Evolutionary conservation across 2,888 invertebrate species (phyloP).

Genomic region (Carterocephalus palaemon): DNA sequence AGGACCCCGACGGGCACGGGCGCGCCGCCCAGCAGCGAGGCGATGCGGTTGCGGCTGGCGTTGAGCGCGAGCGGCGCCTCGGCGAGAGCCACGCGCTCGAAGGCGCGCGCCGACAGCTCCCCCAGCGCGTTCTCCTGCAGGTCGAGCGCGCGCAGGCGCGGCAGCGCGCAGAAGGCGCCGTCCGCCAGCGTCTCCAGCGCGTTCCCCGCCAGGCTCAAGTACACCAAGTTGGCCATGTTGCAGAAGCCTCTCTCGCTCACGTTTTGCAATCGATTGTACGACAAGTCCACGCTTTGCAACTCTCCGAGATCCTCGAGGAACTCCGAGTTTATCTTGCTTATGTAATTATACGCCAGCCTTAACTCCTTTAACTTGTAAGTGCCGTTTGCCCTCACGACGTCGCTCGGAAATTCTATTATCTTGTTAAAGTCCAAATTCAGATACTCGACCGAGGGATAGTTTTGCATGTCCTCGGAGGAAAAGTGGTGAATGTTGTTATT

Average conservation of each 20-base stretch:
- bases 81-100: slow-evolving; percentile 80
- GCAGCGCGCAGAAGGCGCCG: slow-evolving; percentile 84
- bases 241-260: slow-evolving; percentile 82
- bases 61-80: slow-evolving; percentile 83
- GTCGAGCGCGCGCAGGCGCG: slow-evolving; percentile 84
- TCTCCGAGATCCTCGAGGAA: slow-evolving; percentile 83
- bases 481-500: slow-evolving; percentile 84
- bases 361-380: slow-evolving; percentile 86
- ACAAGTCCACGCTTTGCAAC: slow-evolving; percentile 84
- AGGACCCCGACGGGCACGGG: slow-evolving; percentile 77
- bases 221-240: slow-evolving; percentile 84
- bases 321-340: slow-evolving; percentile 81
- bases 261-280: slow-evolving; percentile 83
- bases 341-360: slow-evolving; percentile 87
- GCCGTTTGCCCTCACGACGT: slow-evolving; percentile 44
- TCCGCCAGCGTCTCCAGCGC: slow-evolving; percentile 81
- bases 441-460: slow-evolving; percentile 83
- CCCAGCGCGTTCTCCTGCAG: slow-evolving; percentile 85
- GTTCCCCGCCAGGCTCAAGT: slow-evolving; percentile 88
- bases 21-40: slow-evolving; percentile 45
- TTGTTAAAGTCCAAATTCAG: slow-evolving; percentile 91
- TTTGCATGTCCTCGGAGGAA: slow-evolving; percentile 82
- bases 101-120: slow-evolving; percentile 80
- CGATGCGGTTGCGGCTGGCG: slow-evolving; percentile 82
- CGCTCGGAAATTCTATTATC: slow-evolving; percentile 82